A percentile compares a stretch with the other conserved stretches of the same genome.
These are phyloP conservation scores for Hetaerina americana DNA, from an alignment of 1,140 invertebrate species.

Conservation along the genomic window DNA sequence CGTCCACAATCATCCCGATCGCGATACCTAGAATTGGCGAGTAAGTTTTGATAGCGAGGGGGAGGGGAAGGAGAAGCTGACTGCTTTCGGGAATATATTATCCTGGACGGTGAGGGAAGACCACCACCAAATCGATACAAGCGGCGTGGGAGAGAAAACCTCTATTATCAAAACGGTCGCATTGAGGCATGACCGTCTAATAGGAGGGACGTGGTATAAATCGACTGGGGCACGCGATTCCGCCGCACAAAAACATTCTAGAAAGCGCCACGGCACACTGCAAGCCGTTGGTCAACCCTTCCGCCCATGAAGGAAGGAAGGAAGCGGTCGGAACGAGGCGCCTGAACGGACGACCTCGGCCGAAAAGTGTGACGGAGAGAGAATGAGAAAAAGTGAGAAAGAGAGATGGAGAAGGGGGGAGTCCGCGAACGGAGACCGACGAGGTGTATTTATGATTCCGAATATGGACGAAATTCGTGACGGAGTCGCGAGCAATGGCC, in stretches of 20 bases:
- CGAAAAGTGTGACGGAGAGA: background rate
- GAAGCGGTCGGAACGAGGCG: background rate
- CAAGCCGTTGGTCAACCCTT: no score
- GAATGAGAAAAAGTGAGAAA: no score
- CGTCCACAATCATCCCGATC: no score
- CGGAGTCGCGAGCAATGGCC: background rate
- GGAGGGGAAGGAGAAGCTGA: no score
- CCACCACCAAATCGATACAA: background rate
- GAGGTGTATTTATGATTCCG: background rate
- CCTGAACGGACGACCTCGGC: background rate
- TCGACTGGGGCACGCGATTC: background rate
- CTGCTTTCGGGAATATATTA: no score
- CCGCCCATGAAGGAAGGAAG: no score
- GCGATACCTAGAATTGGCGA: no score
- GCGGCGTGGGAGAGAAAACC: background rate
- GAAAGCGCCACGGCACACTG: no score
- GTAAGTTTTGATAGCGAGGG: no score
- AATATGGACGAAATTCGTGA: background rate
- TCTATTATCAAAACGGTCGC: background rate
- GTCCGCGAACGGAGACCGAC: no score
- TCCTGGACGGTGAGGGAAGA: no score
- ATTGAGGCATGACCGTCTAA: background rate
- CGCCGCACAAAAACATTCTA: background rate
- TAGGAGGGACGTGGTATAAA: background rate
- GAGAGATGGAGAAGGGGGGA: no score